phyloP scores from a whole-genome alignment of 1,140 invertebrate species.

The Aphidius ervi region DNA sequence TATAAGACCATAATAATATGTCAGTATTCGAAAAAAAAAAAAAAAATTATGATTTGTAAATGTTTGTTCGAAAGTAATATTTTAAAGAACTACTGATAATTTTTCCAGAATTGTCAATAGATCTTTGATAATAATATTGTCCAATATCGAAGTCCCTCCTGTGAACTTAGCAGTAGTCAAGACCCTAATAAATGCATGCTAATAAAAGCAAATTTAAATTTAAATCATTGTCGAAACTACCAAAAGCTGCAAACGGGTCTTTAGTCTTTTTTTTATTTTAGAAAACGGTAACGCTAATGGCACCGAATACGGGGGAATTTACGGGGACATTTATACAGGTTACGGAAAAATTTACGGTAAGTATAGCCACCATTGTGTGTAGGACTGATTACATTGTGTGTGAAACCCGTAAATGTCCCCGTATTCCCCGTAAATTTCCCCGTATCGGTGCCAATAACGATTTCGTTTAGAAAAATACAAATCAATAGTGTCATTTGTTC shows the following conservation, averaged over 20 bases:
- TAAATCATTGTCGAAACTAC: constrained; percentile 34
- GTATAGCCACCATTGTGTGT: too few relatives aligned
- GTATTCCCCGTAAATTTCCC: too few relatives aligned
- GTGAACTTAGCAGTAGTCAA: constrained; percentile 52
- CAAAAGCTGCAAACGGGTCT: constrained; percentile 50
- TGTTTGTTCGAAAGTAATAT: too few relatives aligned
- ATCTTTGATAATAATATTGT: constrained; percentile 53
- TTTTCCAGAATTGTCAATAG: constrained; percentile 71
- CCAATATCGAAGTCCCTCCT: constrained; percentile 55
- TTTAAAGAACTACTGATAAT: constrained; percentile 36
- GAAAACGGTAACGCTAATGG: not conserved
- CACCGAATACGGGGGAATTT: too few relatives aligned
- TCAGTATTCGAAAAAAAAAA: too few relatives aligned
- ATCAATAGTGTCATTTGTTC: not conserved
- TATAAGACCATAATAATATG: too few relatives aligned
- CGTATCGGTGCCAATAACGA: too few relatives aligned
- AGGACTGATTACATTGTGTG: too few relatives aligned
- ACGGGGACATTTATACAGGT: too few relatives aligned
- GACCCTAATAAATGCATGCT: constrained; percentile 47
- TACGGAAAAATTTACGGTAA: too few relatives aligned
- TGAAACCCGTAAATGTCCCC: too few relatives aligned
- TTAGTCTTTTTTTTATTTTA: constrained; percentile 41
- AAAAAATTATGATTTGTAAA: too few relatives aligned
- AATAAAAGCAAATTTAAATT: constrained; percentile 12
- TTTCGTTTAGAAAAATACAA: not conserved